Conservation (phyloP, 1,140 invertebrate genomes). For the Aricia agestis region DNA sequence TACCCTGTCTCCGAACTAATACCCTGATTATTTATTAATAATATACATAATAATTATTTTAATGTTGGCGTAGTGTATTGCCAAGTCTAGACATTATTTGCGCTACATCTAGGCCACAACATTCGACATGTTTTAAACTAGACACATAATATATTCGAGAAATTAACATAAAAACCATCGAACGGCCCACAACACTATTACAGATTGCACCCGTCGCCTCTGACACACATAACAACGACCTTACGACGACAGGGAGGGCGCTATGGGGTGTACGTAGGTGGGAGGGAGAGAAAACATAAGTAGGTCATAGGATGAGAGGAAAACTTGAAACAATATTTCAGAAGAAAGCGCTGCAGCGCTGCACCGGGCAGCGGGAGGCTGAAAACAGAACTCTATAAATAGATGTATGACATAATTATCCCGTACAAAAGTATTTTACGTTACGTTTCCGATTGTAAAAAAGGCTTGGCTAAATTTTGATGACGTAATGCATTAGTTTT, state of each 20-base stretch:
- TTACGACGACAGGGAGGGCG: constrained; percentile 48
- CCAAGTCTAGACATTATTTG: no score
- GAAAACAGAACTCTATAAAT: constrained; percentile 58
- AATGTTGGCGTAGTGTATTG: no score
- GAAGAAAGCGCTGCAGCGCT: constrained; percentile 58
- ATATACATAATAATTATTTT: no score
- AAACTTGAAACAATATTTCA: constrained; percentile 48
- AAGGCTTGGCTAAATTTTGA: neutral
- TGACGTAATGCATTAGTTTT: neutral
- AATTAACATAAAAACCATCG: constrained; percentile 27
- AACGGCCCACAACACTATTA: constrained; percentile 34
- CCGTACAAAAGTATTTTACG: constrained; percentile 21
- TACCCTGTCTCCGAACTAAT: no score
- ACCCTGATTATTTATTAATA: no score
- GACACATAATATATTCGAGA: constrained; percentile 13
- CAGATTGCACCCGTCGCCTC: constrained; percentile 55
- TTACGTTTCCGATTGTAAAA: constrained; percentile 20
- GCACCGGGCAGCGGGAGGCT: constrained; percentile 42
- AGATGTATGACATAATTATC: constrained; percentile 46
- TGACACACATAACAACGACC: constrained; percentile 68
- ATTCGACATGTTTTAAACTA: neutral
- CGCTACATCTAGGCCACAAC: neutral
- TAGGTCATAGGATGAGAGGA: constrained; percentile 69
- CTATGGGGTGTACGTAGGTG: constrained; percentile 27
- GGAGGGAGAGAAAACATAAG: constrained; percentile 48